phyloP scores from a whole-genome alignment of 2,888 invertebrate species.

The Acholoe squamosa region DNA sequence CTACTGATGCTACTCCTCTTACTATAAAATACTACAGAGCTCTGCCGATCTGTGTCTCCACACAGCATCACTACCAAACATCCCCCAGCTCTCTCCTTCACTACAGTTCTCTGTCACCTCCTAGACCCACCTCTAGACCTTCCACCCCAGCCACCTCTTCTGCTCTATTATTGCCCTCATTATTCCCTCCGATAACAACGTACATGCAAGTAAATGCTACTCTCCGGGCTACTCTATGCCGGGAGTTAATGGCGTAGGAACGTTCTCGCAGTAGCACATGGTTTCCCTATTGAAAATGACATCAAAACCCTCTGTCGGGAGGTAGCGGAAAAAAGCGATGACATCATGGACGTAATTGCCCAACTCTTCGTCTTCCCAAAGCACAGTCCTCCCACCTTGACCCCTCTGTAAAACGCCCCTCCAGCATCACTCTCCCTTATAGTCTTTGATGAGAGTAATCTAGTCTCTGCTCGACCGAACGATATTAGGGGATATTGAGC shows the following conservation, averaged over 20 bases:
- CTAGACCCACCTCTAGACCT: neutral
- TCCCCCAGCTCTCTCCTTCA: too few relatives aligned
- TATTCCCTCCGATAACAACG: too few relatives aligned
- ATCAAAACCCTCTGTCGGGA: neutral
- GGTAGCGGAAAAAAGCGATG: neutral
- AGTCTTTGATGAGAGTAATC: slow-evolving; percentile 22
- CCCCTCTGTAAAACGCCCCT: neutral
- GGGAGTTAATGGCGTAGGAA: neutral
- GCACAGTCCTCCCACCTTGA: neutral
- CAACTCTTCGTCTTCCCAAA: neutral
- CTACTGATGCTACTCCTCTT: neutral
- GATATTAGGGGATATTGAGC: slow-evolving; percentile 29
- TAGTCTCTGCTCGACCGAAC: neutral
- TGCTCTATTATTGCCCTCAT: neutral
- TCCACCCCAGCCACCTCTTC: neutral
- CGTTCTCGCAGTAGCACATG: neutral
- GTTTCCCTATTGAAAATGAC: neutral
- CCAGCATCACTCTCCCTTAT: neutral
- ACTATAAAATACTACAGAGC: neutral
- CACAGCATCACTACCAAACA: too few relatives aligned
- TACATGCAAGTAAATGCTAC: neutral
- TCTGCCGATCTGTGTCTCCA: neutral
- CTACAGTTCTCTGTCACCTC: neutral
- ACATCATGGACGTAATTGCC: neutral
- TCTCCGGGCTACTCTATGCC: neutral